Base-by-base conservation (phyloP, 2,888 invertebrate genomes). In the Dendrolimus pini region DNA sequence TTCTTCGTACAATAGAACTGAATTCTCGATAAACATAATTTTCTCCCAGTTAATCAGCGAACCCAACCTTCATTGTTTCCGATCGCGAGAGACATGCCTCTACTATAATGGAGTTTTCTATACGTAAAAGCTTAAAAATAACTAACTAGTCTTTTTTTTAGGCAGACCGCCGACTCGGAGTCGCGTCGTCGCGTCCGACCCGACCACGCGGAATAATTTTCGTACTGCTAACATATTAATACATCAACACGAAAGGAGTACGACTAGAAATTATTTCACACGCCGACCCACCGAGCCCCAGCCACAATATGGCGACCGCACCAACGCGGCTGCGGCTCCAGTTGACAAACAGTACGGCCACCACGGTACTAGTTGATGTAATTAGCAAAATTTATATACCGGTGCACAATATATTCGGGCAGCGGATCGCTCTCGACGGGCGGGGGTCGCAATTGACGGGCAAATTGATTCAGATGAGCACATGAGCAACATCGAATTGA, bases 191-290 rank as follows among this genome's bases (percentile, higher is more conserved):
- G 69, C 72, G 72, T 63, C 55, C 58, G 53, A 14, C 65, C 67
- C 64, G 67, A 68, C 64, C 68, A 64, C 80, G 81, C 75, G 80
- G 72, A 70, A 78, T 85, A 89, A 87, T 85, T 85, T 82, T 82
- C 88, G 89, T 85, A 87, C 89, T 89, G 87, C 89, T 84, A 73
- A 82, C 86, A 85, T 83, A 82, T 89, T 89, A 78, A 85, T 60
- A 66, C 65, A 75, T 83, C 83, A 89, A 89, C 83, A 84, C 88
- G 89, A 72, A 78, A 87, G 88, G 89, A 89, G 89, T 87, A 86
- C 89, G 86, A 86, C 77, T 78, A 79, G 82, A 85, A 83, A 86
- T 86, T 85, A 86, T 70, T 70, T 74, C 78, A 70, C 78, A 77
- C 61, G 58, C 58, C 67, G 62, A 62, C 60, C 62, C 59, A 56